Conservation (phyloP, 2,113 vertebrate species). For the Lophura nycthemera region DNA sequence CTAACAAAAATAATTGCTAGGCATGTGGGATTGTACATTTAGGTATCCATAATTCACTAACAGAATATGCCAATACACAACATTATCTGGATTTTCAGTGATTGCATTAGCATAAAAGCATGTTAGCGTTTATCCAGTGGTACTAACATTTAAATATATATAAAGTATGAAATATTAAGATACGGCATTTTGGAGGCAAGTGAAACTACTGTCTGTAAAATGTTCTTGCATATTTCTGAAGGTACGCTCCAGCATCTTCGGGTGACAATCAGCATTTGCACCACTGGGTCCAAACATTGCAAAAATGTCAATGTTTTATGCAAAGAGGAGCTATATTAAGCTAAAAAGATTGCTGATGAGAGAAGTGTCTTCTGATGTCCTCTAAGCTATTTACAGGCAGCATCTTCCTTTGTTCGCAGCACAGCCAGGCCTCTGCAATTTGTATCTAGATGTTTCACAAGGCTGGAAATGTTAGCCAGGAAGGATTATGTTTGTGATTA, state of each 20-base stretch:
- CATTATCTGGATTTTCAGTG: constrained; percentile 71
- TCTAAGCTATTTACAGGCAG: constrained; percentile 67
- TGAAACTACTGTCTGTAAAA: constrained; percentile 60
- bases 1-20: constrained; percentile 66
- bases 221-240: constrained; percentile 66
- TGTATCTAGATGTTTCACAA: constrained; percentile 37
- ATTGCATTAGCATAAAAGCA: constrained; percentile 75
- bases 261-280: constrained; percentile 66
- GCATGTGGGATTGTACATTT: constrained; percentile 50
- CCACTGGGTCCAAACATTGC: constrained; percentile 64
- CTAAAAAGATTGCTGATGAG: constrained; percentile 68
- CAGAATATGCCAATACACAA: constrained; percentile 57
- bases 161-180: constrained; percentile 76
- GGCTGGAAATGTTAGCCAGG: constrained; percentile 8
- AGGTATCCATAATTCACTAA: constrained; percentile 63
- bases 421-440: constrained; percentile 20
- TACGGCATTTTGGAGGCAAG: constrained; percentile 65
- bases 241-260: constrained; percentile 40
- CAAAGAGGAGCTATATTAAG: constrained; percentile 74
- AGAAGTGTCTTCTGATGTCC: constrained; percentile 69
- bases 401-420: constrained; percentile 2
- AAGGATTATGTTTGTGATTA: constrained; percentile 55
- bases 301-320: constrained; percentile 78
- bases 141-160: constrained; percentile 78
- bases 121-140: constrained; percentile 69